Evolutionary conservation across 2,888 invertebrate species (phyloP).

Genomic region (Drosophila kokeensis): DNA sequence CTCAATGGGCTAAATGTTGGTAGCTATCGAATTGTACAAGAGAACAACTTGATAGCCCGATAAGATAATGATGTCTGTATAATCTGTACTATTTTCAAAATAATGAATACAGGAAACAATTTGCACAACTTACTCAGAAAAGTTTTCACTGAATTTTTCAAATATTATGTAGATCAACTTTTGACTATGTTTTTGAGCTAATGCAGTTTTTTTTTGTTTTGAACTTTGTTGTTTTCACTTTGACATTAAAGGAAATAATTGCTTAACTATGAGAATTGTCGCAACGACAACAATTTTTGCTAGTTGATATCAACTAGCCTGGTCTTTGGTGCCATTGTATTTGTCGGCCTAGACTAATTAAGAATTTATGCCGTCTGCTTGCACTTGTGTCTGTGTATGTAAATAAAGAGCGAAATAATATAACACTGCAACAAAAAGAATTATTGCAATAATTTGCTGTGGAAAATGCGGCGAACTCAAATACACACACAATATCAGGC

Average conservation of each 20-base stretch:
- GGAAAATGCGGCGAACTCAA: constrained; percentile 67
- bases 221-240: constrained; percentile 23
- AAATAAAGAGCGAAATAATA: constrained; percentile 51
- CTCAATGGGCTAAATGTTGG: constrained; percentile 26
- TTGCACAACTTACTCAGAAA: constrained; percentile 19
- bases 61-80: constrained; percentile 38
- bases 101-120: neutral
- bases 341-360: constrained; percentile 67
- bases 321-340: constrained; percentile 34
- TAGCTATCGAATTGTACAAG: constrained; percentile 46
- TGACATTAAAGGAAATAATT: constrained; percentile 35
- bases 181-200: neutral
- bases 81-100: neutral
- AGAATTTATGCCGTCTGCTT: constrained; percentile 70
- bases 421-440: constrained; percentile 49
- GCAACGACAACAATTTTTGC: constrained; percentile 25
- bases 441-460: constrained; percentile 73
- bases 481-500: constrained; percentile 27
- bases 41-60: constrained; percentile 36
- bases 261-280: constrained; percentile 25
- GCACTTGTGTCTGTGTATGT: constrained; percentile 20
- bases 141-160: neutral
- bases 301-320: constrained; percentile 17
- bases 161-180: neutral
- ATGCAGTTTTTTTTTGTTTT: constrained; percentile 3